Base-by-base conservation (phyloP, 2,888 invertebrate genomes). In the Branchipolynoe longqiensis region DNA sequence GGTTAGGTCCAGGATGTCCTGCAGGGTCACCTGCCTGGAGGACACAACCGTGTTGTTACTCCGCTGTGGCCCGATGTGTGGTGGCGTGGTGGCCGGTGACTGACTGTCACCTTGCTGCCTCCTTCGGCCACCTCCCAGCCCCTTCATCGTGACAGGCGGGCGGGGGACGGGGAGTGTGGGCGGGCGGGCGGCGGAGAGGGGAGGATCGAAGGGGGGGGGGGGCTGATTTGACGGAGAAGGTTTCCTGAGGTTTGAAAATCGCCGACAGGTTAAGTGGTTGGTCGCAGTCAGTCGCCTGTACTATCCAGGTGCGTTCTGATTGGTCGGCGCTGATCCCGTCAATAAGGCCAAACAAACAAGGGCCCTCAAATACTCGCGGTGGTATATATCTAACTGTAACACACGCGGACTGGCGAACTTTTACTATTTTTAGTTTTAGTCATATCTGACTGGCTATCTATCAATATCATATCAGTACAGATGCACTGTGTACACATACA, bases 61-160 rank as follows among this genome's bases (percentile, higher is more conserved):
- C n/a, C n/a, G n/a, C n/a, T n/a, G n/a, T n/a, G n/a, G n/a, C n/a
- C n/a, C n/a, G n/a, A n/a, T n/a, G n/a, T n/a, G n/a, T n/a, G n/a
- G n/a, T n/a, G n/a, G n/a, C n/a, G n/a, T n/a, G n/a, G n/a, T n/a
- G n/a, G n/a, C n/a, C n/a, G n/a, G n/a, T n/a, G n/a, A n/a, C n/a
- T n/a, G n/a, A n/a, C n/a, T n/a, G n/a, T n/a, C n/a, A n/a, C n/a
- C n/a, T n/a, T n/a, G n/a, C n/a, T n/a, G n/a, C n/a, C n/a, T n/a
- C n/a, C n/a, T n/a, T n/a, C 36, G 36, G 18, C n/a, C 38, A 18
- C 6, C 18, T 14, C 69, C 14, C 22, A 33, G 18, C 14, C 69
- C 69, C 69, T 69, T 69, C 69, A 69, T 69, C 22, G 3, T 69
- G 62, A 3, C 36, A 62, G 69, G n/a, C n/a, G n/a, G n/a, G n/a